Evolutionary conservation across 2,888 invertebrate species (phyloP), one percentile per base, ranked within the genome.

Genomic region (Cephus runcator): DNA sequence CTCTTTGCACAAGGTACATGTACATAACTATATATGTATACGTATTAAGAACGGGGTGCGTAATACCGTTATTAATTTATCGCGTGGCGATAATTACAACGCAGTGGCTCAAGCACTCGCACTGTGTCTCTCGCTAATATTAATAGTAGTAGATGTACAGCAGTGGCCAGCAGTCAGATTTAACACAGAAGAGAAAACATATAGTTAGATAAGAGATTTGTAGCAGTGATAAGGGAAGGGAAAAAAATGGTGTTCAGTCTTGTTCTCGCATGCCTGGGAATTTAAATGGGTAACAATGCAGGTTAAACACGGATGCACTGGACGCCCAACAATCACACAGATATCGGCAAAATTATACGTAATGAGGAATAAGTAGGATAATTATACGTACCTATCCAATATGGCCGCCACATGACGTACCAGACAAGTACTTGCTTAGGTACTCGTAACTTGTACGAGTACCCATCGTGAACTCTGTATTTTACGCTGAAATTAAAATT

Each of bases 401-500:
- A 23, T 71, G 77, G 23, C 35, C 73, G 31, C 34, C 33, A 40
- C 40, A 40, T 15, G 56, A 56, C 9, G 56, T 56, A 56, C 23
- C 56, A 56, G 56, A 23, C 56, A 56, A 23, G 56, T 23, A 56
- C 56, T 2, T 23, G 23, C 56, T 56, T 56, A 2, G 9, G 23
- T 56, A 56, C 56, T 56, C 56, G 23, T 56, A 23, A 6, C 56
- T 56, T 23, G 56, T 56, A 56, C 56, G 56, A 56, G 56, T 23
- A 23, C 23, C 11, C 78, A 36, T 56, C 71, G n/a, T 69, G 68
- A 30, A 34, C 33, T 73, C 73, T 73, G 73, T 79, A 82, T 83
- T 83, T 83, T 76, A 79, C 79, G 71, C 69, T 80, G 81, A 83
- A 83, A 83, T 84, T 82, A 84, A 83, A 83, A 84, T 84, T 84